Evolutionary conservation across 2,113 vertebrate genomes (phyloP).

Genomic region (Redunca redunca): DNA sequence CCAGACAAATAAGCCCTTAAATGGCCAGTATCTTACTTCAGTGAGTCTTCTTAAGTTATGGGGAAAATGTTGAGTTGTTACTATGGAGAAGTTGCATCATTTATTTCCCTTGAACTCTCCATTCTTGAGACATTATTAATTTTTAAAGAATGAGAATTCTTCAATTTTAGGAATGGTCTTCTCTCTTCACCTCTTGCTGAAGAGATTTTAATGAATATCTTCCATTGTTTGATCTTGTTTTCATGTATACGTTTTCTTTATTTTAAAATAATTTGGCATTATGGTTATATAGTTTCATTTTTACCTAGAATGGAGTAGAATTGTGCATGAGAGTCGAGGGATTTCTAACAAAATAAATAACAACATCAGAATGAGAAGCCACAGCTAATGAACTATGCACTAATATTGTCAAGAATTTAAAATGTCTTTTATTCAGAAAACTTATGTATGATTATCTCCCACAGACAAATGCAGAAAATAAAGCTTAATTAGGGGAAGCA

Average conservation of each 20-base stretch:
- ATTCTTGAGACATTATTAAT: constrained; percentile 14
- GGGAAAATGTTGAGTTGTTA: constrained; percentile 6
- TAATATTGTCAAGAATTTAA: background rate
- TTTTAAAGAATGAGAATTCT: constrained; percentile 9
- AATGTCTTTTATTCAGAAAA: background rate
- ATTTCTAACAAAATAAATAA: constrained; percentile 36
- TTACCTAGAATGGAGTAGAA: background rate
- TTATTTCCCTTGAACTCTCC: constrained; percentile 21
- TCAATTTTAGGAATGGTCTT: background rate
- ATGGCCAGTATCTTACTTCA: background rate
- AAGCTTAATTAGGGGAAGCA: background rate
- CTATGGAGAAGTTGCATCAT: constrained; percentile 28
- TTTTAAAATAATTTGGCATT: constrained; percentile 29
- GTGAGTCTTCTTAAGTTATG: background rate
- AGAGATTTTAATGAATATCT: constrained; percentile 12
- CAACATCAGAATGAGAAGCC: background rate
- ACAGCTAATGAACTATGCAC: background rate
- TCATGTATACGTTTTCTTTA: background rate
- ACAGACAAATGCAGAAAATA: background rate
- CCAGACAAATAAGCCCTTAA: constrained; percentile 33
- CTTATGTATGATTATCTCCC: background rate
- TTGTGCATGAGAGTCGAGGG: background rate
- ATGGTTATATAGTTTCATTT: background rate
- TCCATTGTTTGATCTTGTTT: constrained; percentile 15
- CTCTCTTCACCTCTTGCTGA: background rate